These are phyloP conservation scores for Formica exsecta DNA, from an alignment of 1,140 invertebrate genomes.

Conservation along the genomic window DNA sequence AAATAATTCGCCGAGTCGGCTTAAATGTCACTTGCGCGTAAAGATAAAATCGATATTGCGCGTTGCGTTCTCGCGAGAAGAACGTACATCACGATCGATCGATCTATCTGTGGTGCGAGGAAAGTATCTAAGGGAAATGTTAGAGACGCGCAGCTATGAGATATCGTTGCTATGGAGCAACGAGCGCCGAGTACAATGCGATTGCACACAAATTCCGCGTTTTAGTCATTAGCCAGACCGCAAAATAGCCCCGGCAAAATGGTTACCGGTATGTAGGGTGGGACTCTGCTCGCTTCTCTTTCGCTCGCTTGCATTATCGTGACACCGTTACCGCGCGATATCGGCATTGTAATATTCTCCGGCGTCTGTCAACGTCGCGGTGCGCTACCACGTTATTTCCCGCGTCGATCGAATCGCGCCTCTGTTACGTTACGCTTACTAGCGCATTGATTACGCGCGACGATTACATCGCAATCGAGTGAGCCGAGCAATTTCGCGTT, in stretches of 20 bases:
- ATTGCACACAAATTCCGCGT: slow-evolving; percentile 56
- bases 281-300: slow-evolving; percentile 38
- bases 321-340: slow-evolving; percentile 55
- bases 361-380: slow-evolving; percentile 20
- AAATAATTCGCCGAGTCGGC: slow-evolving; percentile 39
- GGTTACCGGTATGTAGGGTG: slow-evolving; percentile 40
- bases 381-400: slow-evolving; percentile 22
- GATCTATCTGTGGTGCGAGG: neutral
- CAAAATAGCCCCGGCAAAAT: slow-evolving; percentile 33
- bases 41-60: slow-evolving; percentile 46
- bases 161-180: neutral
- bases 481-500: slow-evolving; percentile 40
- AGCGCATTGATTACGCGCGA: slow-evolving; percentile 63
- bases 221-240: slow-evolving; percentile 52
- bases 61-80: slow-evolving; percentile 9
- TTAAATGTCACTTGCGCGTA: slow-evolving; percentile 52
- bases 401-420: slow-evolving; percentile 62
- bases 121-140: slow-evolving; percentile 27
- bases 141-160: slow-evolving; percentile 13
- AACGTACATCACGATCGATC: slow-evolving; percentile 24
- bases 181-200: slow-evolving; percentile 39
- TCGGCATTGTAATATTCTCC: slow-evolving; percentile 41
- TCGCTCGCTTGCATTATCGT: slow-evolving; percentile 51
- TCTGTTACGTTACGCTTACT: slow-evolving; percentile 57
- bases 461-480: slow-evolving; percentile 64